A percentile compares a stretch with the other conserved stretches of the same genome.
Evolutionary conservation across 2,797 vertebrate genomes (phyloP).

Genomic region (Amphiprion clarkii): DNA sequence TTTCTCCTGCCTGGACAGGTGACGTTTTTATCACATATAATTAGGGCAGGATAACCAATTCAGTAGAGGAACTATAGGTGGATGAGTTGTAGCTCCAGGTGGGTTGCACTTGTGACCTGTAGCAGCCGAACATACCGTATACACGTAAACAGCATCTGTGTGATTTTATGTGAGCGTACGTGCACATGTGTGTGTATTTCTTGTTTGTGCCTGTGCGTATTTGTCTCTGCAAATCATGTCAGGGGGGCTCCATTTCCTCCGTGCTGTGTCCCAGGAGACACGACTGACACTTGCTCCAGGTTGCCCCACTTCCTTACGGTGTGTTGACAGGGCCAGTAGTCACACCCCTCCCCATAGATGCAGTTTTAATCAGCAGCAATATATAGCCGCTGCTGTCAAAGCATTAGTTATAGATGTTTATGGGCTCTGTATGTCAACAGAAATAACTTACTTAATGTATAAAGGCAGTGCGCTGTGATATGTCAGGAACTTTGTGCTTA

Average conservation of each 20-base stretch:
- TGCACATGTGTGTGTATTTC: not conserved
- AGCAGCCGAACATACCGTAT: slow-evolving; percentile 6
- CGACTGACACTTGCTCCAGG: slow-evolving; percentile 56
- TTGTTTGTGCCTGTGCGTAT: not conserved
- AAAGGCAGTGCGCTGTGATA: not conserved
- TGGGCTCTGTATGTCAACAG: slow-evolving; percentile 15
- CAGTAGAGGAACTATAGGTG: slow-evolving; percentile 29
- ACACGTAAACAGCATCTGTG: not conserved
- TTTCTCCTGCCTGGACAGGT: slow-evolving; percentile 62
- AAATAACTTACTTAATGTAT: not conserved
- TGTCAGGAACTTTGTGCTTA: slow-evolving; percentile 14
- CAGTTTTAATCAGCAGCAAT: slow-evolving; percentile 49
- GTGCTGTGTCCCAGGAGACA: slow-evolving; percentile 55
- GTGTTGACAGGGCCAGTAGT: slow-evolving; percentile 52
- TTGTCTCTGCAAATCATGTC: slow-evolving; percentile 19
- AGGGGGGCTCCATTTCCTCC: slow-evolving; percentile 29
- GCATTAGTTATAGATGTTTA: slow-evolving; percentile 37
- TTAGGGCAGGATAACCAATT: slow-evolving; percentile 53
- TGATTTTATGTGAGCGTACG: not conserved
- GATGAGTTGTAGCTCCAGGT: slow-evolving; percentile 41
- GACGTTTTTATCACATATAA: slow-evolving; percentile 67
- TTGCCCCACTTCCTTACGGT: slow-evolving; percentile 59
- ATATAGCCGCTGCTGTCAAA: slow-evolving; percentile 42
- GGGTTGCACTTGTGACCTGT: slow-evolving; percentile 29
- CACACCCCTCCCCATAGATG: slow-evolving; percentile 60